Evolutionary conservation across 2,888 invertebrate species (phyloP).

Genomic region (Lochmaea capreae): DNA sequence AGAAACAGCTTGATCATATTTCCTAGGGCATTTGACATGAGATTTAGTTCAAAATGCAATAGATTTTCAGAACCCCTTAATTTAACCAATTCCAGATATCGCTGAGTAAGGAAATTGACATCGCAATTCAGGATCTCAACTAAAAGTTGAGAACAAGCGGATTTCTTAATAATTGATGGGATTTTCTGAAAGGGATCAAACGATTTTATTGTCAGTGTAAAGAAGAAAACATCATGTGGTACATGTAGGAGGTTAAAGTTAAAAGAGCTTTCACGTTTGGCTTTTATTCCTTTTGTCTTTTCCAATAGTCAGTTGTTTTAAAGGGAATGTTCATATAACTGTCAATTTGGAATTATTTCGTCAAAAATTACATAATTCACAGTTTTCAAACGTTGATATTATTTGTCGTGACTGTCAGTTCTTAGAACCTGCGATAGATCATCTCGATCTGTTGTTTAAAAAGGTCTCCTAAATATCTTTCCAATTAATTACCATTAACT

Average conservation of each 20-base stretch:
- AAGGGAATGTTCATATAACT: background rate
- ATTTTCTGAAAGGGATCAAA: slow-evolving; percentile 39
- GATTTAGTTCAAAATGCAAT: slow-evolving; percentile 46
- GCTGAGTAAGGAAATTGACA: slow-evolving; percentile 52
- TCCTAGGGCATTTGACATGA: slow-evolving; percentile 45
- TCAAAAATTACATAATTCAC: background rate
- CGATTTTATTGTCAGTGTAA: slow-evolving; percentile 39
- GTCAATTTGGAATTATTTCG: background rate
- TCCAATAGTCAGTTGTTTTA: background rate
- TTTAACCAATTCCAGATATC: slow-evolving; percentile 56
- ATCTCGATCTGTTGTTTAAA: too few relatives aligned
- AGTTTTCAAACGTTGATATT: too few relatives aligned
- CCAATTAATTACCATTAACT: too few relatives aligned
- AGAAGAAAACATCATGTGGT: slow-evolving; percentile 24
- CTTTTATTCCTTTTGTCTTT: background rate
- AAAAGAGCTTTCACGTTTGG: background rate
- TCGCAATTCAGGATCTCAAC: slow-evolving; percentile 42
- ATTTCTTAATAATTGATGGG: slow-evolving; percentile 45
- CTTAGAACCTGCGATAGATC: too few relatives aligned
- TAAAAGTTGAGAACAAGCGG: slow-evolving; percentile 31
- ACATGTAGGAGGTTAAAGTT: slow-evolving; percentile 5
- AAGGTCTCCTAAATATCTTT: too few relatives aligned
- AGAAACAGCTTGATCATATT: slow-evolving; percentile 49
- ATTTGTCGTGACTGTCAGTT: too few relatives aligned
- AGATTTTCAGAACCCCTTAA: slow-evolving; percentile 49